Evolutionary conservation across 2,888 invertebrate species (phyloP).

Genomic region (Drosophila lutescens): DNA sequence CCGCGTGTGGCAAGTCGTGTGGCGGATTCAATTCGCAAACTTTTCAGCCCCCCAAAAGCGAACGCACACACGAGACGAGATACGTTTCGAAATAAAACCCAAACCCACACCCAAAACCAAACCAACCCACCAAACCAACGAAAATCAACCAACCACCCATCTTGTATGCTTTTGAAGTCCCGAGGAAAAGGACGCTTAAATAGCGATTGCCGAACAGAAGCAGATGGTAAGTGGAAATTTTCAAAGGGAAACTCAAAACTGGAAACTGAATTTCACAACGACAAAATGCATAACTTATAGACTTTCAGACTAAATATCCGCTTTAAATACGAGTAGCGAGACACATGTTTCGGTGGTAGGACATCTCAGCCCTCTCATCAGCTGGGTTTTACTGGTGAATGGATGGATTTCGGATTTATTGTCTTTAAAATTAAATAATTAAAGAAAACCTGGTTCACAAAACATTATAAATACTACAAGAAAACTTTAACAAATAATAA

Average conservation of each 20-base stretch:
- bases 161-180: conserved; percentile 27
- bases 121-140: conserved; percentile 1
- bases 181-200: conserved; percentile 31
- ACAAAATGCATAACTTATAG: conserved; percentile 15
- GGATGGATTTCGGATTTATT: too few relatives aligned
- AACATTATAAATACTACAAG: too few relatives aligned
- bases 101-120: not conserved
- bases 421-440: too few relatives aligned
- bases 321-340: not conserved
- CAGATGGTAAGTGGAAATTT: conserved; percentile 32
- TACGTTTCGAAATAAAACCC: conserved; percentile 54
- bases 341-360: not conserved
- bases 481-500: too few relatives aligned
- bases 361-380: too few relatives aligned
- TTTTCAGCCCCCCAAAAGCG: conserved; percentile 55
- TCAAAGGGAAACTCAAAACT: conserved; percentile 8
- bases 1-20: conserved; percentile 83
- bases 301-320: not conserved
- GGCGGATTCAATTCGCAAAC: conserved; percentile 82
- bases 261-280: not conserved
- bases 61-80: conserved; percentile 31
- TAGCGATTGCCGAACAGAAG: conserved; percentile 39
- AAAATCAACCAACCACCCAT: conserved; percentile 1
- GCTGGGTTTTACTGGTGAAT: too few relatives aligned
- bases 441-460: too few relatives aligned